These are phyloP conservation scores for Gallinago paraguaiae DNA, from an alignment of 2,113 vertebrate species.

Conservation along the genomic window DNA sequence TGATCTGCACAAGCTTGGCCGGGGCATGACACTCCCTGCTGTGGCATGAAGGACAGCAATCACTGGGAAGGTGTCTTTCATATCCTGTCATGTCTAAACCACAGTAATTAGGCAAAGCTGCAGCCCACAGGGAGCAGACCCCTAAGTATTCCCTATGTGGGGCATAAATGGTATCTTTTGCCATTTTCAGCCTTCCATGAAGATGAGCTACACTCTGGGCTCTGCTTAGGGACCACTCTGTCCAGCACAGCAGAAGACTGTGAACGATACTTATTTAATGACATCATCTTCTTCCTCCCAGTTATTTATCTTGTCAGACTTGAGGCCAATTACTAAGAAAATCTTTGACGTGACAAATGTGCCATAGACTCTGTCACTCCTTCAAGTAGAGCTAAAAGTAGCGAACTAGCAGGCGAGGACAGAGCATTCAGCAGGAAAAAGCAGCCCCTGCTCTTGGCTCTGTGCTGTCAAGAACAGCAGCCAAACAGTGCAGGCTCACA, in stretches of 20 bases:
- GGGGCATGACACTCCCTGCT: neutral
- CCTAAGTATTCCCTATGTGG: neutral
- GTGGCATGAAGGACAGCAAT: neutral
- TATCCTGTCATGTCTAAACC: fast-evolving
- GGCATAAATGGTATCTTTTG: neutral
- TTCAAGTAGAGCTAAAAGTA: neutral
- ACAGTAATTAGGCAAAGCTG: neutral
- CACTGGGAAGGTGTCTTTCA: neutral
- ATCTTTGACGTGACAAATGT: neutral
- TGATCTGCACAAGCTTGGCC: neutral
- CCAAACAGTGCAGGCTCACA: neutral
- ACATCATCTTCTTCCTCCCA: neutral
- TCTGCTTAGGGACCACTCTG: neutral
- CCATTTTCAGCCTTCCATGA: neutral
- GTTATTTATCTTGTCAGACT: constrained; percentile 23
- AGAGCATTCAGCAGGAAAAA: neutral
- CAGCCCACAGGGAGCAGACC: neutral
- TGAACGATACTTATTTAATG: neutral
- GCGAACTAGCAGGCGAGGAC: fast-evolving
- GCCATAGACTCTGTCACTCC: neutral
- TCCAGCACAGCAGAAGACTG: neutral
- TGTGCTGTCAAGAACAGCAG: neutral
- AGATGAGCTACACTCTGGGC: neutral
- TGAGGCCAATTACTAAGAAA: neutral
- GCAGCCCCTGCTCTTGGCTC: neutral